A percentile compares a stretch with the other conserved stretches of the same genome.
Evolutionary conservation across 2,888 invertebrate genomes (phyloP).

Genomic region (Agriopis leucophaearia): DNA sequence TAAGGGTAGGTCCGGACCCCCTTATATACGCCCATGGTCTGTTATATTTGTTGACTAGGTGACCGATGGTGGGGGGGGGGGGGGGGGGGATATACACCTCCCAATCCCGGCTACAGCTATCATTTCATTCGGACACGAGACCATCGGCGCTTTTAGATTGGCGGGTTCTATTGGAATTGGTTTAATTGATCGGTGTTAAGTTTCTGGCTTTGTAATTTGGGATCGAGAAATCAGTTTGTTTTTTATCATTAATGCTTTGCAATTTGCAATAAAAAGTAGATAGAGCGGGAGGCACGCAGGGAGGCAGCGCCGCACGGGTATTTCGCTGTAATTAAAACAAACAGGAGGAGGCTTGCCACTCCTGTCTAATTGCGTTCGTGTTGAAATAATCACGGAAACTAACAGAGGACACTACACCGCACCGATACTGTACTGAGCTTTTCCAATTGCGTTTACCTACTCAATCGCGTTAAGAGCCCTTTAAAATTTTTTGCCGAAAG

Average conservation of each 20-base stretch:
- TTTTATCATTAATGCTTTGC: constrained; percentile 75
- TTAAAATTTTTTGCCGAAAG: no score
- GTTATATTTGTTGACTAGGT: no score
- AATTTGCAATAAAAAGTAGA: constrained; percentile 79
- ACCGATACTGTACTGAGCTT: constrained; percentile 34
- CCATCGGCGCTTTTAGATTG: constrained; percentile 30
- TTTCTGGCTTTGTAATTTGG: constrained; percentile 54
- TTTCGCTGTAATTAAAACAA: constrained; percentile 85
- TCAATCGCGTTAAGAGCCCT: no score
- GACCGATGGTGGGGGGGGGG: background rate
- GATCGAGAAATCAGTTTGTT: constrained; percentile 64
- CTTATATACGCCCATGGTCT: no score
- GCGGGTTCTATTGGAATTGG: constrained; percentile 48
- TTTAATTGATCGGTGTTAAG: constrained; percentile 52
- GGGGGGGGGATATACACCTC: background rate
- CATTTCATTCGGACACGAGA: constrained; percentile 4
- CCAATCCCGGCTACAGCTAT: background rate
- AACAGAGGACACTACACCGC: constrained; percentile 60
- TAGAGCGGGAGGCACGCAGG: constrained; percentile 48
- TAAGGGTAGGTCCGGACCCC: no score
- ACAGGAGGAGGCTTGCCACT: constrained; percentile 81
- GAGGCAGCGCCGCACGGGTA: constrained; percentile 61
- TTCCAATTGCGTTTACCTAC: no score
- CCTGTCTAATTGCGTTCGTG: constrained; percentile 83
- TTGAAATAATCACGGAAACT: constrained; percentile 81